These are phyloP conservation scores for Sebastolobus alascanus DNA, from an alignment of 2,797 vertebrate genomes.

Conservation along the genomic window DNA sequence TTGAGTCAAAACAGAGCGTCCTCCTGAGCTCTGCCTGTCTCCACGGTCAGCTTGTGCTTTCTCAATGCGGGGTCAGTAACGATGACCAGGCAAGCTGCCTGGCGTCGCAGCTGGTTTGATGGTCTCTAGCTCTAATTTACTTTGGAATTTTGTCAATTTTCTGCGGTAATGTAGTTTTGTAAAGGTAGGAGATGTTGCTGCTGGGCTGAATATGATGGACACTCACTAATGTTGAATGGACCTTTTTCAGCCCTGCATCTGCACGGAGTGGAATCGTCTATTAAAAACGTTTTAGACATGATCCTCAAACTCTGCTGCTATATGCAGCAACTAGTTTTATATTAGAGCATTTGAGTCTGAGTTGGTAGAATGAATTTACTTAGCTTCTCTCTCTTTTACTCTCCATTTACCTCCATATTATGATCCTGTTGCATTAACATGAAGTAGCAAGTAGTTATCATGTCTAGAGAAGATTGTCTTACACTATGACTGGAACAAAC, in stretches of 20 bases:
- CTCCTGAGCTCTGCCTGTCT: not conserved
- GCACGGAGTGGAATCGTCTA: not conserved
- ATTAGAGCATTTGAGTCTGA: not conserved
- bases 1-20: slow-evolving; percentile 21
- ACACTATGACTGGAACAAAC: too few relatives aligned
- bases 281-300: not conserved
- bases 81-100: not conserved
- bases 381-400: not conserved
- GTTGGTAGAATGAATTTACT: not conserved
- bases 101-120: too few relatives aligned
- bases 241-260: not conserved
- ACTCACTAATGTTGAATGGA: not conserved
- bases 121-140: not conserved
- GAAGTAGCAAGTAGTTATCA: not conserved
- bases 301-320: not conserved
- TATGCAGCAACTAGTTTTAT: not conserved
- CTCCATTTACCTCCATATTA: not conserved
- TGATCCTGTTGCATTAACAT: not conserved
- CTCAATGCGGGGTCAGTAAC: slow-evolving; percentile 16
- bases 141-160: not conserved
- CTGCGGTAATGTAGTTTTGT: not conserved
- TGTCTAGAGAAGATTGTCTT: not conserved
- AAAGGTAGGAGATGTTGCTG: not conserved
- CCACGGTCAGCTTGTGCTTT: slow-evolving; percentile 9
- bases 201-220: not conserved